A percentile compares a stretch with the other conserved stretches of the same genome.
These are phyloP conservation scores for Acanthisitta chloris DNA, from an alignment of 2,113 vertebrate genomes.

Conservation along the genomic window DNA sequence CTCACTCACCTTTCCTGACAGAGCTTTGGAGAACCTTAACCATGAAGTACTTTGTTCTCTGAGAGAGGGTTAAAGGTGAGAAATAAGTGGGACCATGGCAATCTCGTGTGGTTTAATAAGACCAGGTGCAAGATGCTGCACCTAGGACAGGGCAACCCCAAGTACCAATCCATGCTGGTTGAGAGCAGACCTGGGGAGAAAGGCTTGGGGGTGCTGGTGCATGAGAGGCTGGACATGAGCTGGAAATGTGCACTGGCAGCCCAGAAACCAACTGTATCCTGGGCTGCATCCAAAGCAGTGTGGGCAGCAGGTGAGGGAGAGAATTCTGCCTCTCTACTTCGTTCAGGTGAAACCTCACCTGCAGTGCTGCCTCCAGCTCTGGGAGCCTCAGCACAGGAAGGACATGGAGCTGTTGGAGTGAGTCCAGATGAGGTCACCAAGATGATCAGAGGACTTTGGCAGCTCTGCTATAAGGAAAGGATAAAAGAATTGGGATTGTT, in stretches of 20 bases:
- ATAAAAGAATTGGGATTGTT: neutral
- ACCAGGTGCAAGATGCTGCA: neutral
- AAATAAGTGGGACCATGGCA: neutral
- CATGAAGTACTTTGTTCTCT: fast-evolving
- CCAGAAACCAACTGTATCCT: fast-evolving
- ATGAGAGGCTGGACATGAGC: neutral
- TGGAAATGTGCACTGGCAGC: no score
- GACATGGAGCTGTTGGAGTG: neutral
- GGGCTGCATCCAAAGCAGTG: neutral
- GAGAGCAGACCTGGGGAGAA: no score
- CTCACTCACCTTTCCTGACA: neutral
- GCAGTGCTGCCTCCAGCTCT: neutral
- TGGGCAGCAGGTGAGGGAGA: neutral
- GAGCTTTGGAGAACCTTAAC: neutral
- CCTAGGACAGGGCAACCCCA: neutral
- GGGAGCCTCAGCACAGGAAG: neutral
- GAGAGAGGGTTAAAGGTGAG: neutral
- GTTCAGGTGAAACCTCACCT: neutral
- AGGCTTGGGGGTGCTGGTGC: neutral
- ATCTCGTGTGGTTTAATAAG: neutral
- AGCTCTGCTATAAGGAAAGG: neutral
- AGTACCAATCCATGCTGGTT: fast-evolving
- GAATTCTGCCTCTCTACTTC: fast-evolving
- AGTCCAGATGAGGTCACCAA: neutral
- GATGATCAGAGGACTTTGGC: neutral